Percentiles rank a stretch among this genome's conserved stretches.
Evolutionary conservation across 2,113 vertebrate genomes (phyloP).

Genomic region (Dryoscopus gambensis): DNA sequence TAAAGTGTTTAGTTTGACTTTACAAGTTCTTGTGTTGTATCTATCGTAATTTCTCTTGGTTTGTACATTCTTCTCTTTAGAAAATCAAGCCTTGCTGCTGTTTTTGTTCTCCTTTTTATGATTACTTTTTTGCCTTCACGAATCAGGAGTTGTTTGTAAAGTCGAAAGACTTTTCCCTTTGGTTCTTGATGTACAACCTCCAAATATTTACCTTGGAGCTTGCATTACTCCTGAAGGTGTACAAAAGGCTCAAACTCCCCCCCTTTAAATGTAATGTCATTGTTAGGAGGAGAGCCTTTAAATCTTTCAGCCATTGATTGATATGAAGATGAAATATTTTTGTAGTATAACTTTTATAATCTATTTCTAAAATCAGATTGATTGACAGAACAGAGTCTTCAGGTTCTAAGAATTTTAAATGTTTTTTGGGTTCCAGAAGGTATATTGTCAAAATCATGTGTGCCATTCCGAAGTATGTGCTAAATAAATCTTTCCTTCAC

Average conservation of each 20-base stretch:
- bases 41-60: constrained; percentile 8
- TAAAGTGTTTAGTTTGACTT: constrained; percentile 32
- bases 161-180: constrained; percentile 37
- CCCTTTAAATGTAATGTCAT: neutral
- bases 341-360: constrained; percentile 58
- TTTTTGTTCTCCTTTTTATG: constrained; percentile 21
- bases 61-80: constrained; percentile 52
- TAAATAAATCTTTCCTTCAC: constrained; percentile 24
- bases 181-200: constrained; percentile 55
- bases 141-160: constrained; percentile 50
- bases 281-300: constrained; percentile 26
- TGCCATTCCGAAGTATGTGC: constrained; percentile 57
- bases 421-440: constrained; percentile 1
- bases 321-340: constrained; percentile 60
- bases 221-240: constrained; percentile 44
- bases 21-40: constrained; percentile 43
- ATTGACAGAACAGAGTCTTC: constrained; percentile 34
- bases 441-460: constrained; percentile 24
- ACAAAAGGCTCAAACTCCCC: constrained; percentile 44
- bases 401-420: constrained; percentile 30
- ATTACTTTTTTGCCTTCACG: constrained; percentile 19
- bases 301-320: constrained; percentile 47
- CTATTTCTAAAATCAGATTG: constrained; percentile 48
- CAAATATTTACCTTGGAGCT: constrained; percentile 46
- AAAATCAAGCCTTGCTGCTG: constrained; percentile 44